phyloP scores from a whole-genome alignment of 2,113 vertebrate genomes.

The Entelurus aequoreus region DNA sequence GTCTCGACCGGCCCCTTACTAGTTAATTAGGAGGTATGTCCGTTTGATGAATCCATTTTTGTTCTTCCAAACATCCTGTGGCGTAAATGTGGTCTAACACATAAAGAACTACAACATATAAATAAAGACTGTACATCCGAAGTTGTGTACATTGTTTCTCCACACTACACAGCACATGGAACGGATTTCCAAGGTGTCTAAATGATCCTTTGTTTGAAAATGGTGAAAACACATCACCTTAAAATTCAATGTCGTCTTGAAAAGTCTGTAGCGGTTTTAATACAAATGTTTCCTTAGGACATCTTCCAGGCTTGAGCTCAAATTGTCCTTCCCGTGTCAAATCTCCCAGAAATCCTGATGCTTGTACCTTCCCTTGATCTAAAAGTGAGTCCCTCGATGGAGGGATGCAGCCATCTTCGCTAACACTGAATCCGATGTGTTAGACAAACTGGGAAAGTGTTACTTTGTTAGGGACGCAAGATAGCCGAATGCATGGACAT shows the following conservation, averaged over 20 bases:
- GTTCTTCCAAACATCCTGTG: not conserved
- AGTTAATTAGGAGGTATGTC: not conserved
- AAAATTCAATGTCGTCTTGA: not conserved
- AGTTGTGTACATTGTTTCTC: not conserved
- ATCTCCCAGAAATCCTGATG: not conserved
- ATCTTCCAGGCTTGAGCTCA: slow-evolving; percentile 6
- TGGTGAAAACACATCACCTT: not conserved
- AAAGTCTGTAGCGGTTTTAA: not conserved
- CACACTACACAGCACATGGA: not conserved
- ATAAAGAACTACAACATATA: not conserved
- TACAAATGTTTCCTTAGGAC: not conserved
- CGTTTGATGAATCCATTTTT: not conserved
- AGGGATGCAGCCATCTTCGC: not conserved
- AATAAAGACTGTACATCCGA: slow-evolving; percentile 2
- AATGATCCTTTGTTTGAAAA: not conserved
- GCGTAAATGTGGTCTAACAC: not conserved
- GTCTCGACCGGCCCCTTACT: not conserved
- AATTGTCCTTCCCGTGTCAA: not conserved
- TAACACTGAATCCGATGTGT: not conserved
- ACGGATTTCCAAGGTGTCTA: not conserved
- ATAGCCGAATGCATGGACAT: not conserved
- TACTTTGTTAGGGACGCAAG: not conserved
- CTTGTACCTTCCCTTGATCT: not conserved
- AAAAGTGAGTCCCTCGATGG: slow-evolving; percentile 5
- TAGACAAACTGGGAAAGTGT: not conserved